Percentiles rank a stretch among this genome's conserved stretches.
These are phyloP conservation scores for Coregonus suidteri DNA, from an alignment of 2,797 vertebrate genomes.

Conservation along the genomic window DNA sequence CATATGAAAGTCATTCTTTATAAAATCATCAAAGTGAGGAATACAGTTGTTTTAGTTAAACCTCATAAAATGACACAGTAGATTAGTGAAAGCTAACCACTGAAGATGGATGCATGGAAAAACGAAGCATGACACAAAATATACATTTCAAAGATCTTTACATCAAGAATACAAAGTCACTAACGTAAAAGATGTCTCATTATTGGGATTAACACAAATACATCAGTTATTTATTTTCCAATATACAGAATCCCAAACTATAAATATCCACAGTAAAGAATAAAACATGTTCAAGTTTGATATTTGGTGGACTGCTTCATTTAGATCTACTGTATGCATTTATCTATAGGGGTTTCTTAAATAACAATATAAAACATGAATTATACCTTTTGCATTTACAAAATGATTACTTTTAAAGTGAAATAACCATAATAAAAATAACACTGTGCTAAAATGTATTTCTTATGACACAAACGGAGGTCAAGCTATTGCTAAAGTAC, in stretches of 20 bases:
- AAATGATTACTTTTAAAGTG: slow-evolving; percentile 54
- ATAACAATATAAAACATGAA: slow-evolving; percentile 73
- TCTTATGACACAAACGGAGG: slow-evolving; percentile 42
- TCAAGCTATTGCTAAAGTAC: slow-evolving; percentile 57
- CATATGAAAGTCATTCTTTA: not conserved
- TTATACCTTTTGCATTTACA: slow-evolving; percentile 65
- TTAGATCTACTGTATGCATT: slow-evolving; percentile 56
- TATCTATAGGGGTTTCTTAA: slow-evolving; percentile 68
- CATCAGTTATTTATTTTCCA: slow-evolving; percentile 73
- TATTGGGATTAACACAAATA: slow-evolving; percentile 76
- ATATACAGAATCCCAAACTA: slow-evolving; percentile 77
- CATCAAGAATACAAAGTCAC: slow-evolving; percentile 76
- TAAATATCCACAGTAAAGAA: slow-evolving; percentile 78
- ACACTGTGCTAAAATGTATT: slow-evolving; percentile 67
- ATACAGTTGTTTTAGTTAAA: not conserved
- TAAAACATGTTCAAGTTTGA: slow-evolving; percentile 75
- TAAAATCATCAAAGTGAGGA: not conserved
- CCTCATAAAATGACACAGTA: not conserved
- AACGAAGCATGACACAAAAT: slow-evolving; percentile 12
- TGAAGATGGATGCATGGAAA: not conserved
- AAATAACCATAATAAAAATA: slow-evolving; percentile 57
- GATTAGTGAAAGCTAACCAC: not conserved
- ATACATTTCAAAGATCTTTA: slow-evolving; percentile 72
- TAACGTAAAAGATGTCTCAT: slow-evolving; percentile 69
- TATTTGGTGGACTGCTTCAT: slow-evolving; percentile 71